phyloP scores from a whole-genome alignment of 2,888 invertebrate species.

The Tiliacea aurago region DNA sequence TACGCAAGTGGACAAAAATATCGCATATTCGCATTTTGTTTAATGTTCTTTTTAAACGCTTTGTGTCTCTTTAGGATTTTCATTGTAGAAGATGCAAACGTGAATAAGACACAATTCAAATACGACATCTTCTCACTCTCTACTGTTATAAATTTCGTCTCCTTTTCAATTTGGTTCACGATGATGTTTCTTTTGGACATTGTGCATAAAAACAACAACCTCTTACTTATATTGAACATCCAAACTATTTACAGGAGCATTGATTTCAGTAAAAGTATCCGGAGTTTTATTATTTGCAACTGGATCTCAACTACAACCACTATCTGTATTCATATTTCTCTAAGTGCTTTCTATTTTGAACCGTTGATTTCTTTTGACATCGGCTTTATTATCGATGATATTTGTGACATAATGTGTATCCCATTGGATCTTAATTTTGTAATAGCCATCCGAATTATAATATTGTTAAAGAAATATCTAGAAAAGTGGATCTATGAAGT shows the following conservation, averaged over 20 bases:
- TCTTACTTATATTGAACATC: constrained; percentile 19
- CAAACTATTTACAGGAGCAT: constrained; percentile 26
- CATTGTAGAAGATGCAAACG: neutral
- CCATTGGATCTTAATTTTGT: constrained; percentile 29
- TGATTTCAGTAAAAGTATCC: neutral
- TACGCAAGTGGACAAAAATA: constrained; percentile 15
- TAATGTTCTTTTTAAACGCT: neutral
- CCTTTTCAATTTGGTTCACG: neutral
- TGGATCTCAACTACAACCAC: constrained; percentile 1
- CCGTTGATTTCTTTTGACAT: neutral
- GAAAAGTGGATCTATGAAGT: constrained; percentile 17
- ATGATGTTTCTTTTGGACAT: constrained; percentile 13
- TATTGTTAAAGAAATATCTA: constrained; percentile 12
- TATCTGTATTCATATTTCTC: constrained; percentile 6
- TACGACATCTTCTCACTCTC: constrained; percentile 13
- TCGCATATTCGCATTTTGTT: constrained; percentile 15
- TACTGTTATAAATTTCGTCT: neutral
- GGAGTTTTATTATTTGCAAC: constrained; percentile 6
- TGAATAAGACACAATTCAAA: constrained; percentile 21
- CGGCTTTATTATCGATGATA: neutral
- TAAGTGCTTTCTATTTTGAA: neutral
- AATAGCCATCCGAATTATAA: constrained; percentile 11
- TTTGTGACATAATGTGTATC: constrained; percentile 23
- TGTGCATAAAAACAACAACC: constrained; percentile 11
- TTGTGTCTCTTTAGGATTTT: constrained; percentile 16